Conservation (phyloP, 2,888 invertebrate species). For the Drosophila mettleri region DNA sequence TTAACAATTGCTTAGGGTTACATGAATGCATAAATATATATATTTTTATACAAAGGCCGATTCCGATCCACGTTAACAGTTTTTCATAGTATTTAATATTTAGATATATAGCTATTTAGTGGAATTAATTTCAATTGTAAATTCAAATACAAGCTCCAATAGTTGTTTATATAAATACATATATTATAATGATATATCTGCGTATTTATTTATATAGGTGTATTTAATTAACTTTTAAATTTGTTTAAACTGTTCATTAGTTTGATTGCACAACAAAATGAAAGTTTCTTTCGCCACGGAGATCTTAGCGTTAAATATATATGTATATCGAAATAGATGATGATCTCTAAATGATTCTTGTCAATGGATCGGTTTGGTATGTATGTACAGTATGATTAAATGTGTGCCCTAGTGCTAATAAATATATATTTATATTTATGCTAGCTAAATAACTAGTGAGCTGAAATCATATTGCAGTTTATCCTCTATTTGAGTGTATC, state of each 20-base stretch:
- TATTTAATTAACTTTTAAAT: conserved; percentile 26
- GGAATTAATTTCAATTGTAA: conserved; percentile 62
- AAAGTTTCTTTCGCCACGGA: conserved; percentile 31
- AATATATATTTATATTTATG: not conserved
- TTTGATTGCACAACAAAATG: conserved; percentile 44
- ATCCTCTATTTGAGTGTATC: not conserved
- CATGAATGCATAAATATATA: conserved; percentile 40
- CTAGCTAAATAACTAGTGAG: not conserved
- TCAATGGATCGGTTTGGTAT: conserved; percentile 5
- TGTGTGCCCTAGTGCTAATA: no score
- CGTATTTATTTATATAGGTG: conserved; percentile 22
- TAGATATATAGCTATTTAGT: conserved; percentile 32
- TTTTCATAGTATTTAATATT: not conserved
- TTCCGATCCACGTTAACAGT: conserved; percentile 3
- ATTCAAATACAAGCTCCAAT: conserved; percentile 76
- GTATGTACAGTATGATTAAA: conserved; percentile 41
- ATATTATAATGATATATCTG: conserved; percentile 43
- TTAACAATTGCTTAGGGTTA: conserved; percentile 75
- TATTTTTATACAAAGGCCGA: conserved; percentile 27
- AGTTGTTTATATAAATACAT: conserved; percentile 47
- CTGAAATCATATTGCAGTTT: not conserved
- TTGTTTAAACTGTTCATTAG: conserved; percentile 16
- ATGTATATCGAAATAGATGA: conserved; percentile 5
- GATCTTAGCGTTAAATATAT: conserved; percentile 16
- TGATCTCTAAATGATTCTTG: not conserved